These are phyloP conservation scores for Scaptomyza pallida DNA, from an alignment of 1,140 invertebrate genomes.

Conservation along the genomic window DNA sequence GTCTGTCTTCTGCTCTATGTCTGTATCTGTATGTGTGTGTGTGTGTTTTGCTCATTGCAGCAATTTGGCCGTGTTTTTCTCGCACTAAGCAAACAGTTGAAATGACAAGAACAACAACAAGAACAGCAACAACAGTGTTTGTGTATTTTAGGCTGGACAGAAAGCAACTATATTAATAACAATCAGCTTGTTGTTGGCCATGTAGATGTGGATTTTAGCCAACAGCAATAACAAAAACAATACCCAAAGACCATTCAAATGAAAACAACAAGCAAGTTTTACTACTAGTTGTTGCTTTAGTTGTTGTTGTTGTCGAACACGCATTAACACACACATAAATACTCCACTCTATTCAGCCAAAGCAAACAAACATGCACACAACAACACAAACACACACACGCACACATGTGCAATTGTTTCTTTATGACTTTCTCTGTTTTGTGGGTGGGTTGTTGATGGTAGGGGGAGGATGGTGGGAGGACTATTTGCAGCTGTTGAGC, in stretches of 20 bases:
- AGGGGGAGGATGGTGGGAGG: no score
- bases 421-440: conserved; percentile 27
- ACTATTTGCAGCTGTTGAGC: conserved; percentile 45
- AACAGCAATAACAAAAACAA: conserved; percentile 46
- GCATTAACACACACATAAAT: conserved; percentile 53
- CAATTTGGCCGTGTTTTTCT: conserved; percentile 56
- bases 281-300: neutral
- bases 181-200: conserved; percentile 57
- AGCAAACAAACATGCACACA: conserved; percentile 13
- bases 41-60: conserved; percentile 45
- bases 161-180: conserved; percentile 60
- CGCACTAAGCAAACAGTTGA: conserved; percentile 54
- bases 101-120: conserved; percentile 27
- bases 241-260: conserved; percentile 39
- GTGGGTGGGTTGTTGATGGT: no score
- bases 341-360: conserved; percentile 27
- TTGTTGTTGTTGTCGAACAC: conserved; percentile 30
- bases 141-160: conserved; percentile 12
- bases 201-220: conserved; percentile 52
- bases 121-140: conserved; percentile 4
- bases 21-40: no score
- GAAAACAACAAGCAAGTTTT: conserved; percentile 52
- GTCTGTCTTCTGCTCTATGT: conserved; percentile 25
- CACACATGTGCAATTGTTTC: conserved; percentile 38
- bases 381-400: conserved; percentile 1